These are phyloP conservation scores for Metaphire vulgaris DNA, from an alignment of 1,140 invertebrate species.

Conservation along the genomic window DNA sequence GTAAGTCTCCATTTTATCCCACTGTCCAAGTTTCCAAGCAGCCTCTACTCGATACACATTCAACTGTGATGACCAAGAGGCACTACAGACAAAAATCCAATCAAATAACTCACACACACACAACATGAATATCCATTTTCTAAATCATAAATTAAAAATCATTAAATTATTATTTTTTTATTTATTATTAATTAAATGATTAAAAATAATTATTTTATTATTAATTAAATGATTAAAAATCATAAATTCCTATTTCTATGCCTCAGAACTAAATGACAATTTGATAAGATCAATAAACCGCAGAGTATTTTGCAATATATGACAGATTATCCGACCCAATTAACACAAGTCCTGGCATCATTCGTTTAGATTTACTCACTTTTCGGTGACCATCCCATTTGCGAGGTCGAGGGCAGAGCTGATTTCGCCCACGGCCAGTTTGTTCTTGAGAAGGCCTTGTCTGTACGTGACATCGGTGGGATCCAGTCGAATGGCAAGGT, in stretches of 20 bases:
- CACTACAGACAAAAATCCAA: constrained; percentile 32
- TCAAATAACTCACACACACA: constrained; percentile 12
- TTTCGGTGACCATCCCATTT: constrained; percentile 51
- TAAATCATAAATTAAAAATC: constrained; percentile 6
- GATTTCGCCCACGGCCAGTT: constrained; percentile 56
- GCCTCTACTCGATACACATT: constrained; percentile 64
- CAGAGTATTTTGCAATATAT: too few species aligned
- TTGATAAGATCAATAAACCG: too few species aligned
- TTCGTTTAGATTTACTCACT: too few species aligned
- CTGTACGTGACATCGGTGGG: constrained; percentile 49
- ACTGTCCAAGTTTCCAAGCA: constrained; percentile 76
- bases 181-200: too few species aligned
- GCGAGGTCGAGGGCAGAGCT: constrained; percentile 52
- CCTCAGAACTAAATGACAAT: too few species aligned
- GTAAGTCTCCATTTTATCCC: constrained; percentile 56
- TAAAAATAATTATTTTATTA: too few species aligned
- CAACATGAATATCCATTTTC: not conserved
- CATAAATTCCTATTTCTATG: too few species aligned
- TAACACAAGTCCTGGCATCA: too few species aligned
- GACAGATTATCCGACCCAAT: too few species aligned
- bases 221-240: too few species aligned
- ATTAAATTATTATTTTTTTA: not conserved
- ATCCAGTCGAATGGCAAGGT: constrained; percentile 51
- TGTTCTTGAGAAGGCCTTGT: constrained; percentile 54
- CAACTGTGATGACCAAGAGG: constrained; percentile 48